Percentiles rank a stretch among this genome's conserved stretches.
Evolutionary conservation across 2,888 invertebrate genomes (phyloP).

Genomic region (Callinectes sapidus): DNA sequence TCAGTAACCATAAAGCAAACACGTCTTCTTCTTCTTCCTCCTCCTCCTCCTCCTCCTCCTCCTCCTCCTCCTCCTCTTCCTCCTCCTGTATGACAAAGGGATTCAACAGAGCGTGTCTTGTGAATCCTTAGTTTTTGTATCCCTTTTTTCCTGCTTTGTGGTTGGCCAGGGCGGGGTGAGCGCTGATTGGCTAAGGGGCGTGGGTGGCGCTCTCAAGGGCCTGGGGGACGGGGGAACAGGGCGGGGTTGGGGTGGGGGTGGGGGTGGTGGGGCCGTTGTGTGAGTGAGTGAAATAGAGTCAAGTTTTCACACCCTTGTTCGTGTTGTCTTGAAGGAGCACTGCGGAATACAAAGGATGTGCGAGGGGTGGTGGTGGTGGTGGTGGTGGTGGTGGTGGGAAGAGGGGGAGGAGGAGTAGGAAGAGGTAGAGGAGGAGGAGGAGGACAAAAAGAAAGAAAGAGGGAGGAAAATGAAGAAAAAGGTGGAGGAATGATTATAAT

Average conservation of each 20-base stretch:
- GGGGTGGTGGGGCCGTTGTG: no score
- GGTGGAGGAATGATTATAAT: not conserved
- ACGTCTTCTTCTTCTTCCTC: not conserved
- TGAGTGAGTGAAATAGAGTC: slow-evolving; percentile 10
- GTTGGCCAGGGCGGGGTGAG: slow-evolving; percentile 5
- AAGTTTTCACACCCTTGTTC: not conserved
- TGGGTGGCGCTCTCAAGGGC: slow-evolving; percentile 13
- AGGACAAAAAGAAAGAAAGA: not conserved
- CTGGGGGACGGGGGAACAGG: not conserved
- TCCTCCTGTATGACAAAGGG: slow-evolving; percentile 22
- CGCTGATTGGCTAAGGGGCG: slow-evolving; percentile 17
- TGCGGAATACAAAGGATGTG: not conserved
- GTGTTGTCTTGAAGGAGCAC: not conserved
- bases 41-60: not conserved
- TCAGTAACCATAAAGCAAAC: slow-evolving; percentile 15
- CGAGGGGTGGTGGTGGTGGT: not conserved
- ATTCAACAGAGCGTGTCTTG: slow-evolving; percentile 16
- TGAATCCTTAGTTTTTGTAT: slow-evolving; percentile 10
- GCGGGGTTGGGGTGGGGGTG: not conserved
- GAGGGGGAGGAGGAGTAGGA: not conserved
- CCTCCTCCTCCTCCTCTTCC: not conserved
- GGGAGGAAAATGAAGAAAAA: not conserved
- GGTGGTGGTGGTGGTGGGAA: not conserved
- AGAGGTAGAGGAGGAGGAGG: not conserved
- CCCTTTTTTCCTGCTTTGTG: not conserved